Conservation (phyloP, 2,888 invertebrate species). For the Disparrhopalites patrizii region DNA sequence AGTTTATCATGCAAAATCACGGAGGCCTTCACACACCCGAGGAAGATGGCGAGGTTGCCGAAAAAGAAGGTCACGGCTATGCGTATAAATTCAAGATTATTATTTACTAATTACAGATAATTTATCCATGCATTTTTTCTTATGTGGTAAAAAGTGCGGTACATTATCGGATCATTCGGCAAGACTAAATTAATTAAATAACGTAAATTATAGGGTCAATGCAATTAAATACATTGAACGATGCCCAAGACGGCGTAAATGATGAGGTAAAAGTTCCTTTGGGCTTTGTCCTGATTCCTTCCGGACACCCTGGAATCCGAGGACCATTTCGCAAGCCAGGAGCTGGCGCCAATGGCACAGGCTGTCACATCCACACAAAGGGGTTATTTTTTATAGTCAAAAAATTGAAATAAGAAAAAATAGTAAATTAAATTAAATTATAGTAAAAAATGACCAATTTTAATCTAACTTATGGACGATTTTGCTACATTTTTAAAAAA, state of each 20-base stretch:
- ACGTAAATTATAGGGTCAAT: constrained; percentile 57
- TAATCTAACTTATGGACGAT: too few species aligned
- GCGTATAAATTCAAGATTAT: neutral
- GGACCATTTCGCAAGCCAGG: constrained; percentile 50
- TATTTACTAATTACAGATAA: neutral
- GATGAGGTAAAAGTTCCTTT: constrained; percentile 74
- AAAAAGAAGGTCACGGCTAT: constrained; percentile 21
- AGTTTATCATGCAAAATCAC: constrained; percentile 63
- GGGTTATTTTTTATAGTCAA: neutral
- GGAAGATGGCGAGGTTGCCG: constrained; percentile 54
- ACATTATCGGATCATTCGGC: too few species aligned
- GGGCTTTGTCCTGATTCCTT: constrained; percentile 53
- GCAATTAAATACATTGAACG: constrained; percentile 56
- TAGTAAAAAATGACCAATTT: too few species aligned
- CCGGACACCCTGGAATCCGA: constrained; percentile 35
- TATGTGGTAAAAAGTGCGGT: too few species aligned
- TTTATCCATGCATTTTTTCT: too few species aligned
- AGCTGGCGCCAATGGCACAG: constrained; percentile 49
- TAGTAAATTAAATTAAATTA: too few species aligned
- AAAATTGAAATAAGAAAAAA: neutral
- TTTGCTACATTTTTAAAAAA: too few species aligned
- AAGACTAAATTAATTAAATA: neutral
- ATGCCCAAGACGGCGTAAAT: constrained; percentile 72
- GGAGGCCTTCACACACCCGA: constrained; percentile 59
- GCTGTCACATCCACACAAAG: too few species aligned